phyloP scores from a whole-genome alignment of 2,797 vertebrate species.

The Oryzias dopingdopingensis region DNA sequence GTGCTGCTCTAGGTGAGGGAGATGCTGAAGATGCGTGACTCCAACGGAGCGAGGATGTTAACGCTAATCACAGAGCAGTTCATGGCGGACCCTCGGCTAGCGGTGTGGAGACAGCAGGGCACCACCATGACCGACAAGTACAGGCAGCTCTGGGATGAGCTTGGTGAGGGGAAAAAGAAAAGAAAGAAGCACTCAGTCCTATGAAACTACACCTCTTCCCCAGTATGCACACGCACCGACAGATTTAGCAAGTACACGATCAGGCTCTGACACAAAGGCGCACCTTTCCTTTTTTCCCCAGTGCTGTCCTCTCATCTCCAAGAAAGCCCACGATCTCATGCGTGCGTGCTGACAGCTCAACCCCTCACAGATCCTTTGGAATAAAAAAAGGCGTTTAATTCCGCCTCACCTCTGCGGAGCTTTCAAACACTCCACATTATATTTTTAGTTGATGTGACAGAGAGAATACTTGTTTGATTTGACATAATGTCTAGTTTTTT shows the following conservation, averaged over 20 bases:
- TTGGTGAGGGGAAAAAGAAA: slow-evolving; percentile 81
- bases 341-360: slow-evolving; percentile 36
- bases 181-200: slow-evolving; percentile 17
- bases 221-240: slow-evolving; percentile 21
- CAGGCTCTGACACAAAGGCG: slow-evolving; percentile 44
- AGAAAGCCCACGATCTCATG: slow-evolving; percentile 28
- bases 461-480: slow-evolving; percentile 23
- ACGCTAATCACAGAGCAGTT: slow-evolving; percentile 98
- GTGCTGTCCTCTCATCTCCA: slow-evolving; percentile 44
- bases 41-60: slow-evolving; percentile 97
- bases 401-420: slow-evolving; percentile 39
- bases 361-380: slow-evolving; percentile 44
- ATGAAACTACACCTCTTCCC: slow-evolving; percentile 11
- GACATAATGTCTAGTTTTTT: slow-evolving; percentile 38
- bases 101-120: slow-evolving; percentile 97
- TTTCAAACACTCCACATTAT: slow-evolving; percentile 38
- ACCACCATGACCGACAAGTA: slow-evolving; percentile 99
- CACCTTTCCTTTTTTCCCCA: slow-evolving; percentile 29
- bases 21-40: slow-evolving; percentile 99
- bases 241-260: slow-evolving; percentile 49
- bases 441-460: slow-evolving; percentile 47
- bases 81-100: slow-evolving; percentile 96
- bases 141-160: slow-evolving; percentile 98
- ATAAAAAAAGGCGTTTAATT: slow-evolving; percentile 43
- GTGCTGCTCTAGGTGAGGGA: slow-evolving; percentile 87